Evolutionary conservation across 2,888 invertebrate genomes (phyloP).

Genomic region (Lamellibrachia columna): DNA sequence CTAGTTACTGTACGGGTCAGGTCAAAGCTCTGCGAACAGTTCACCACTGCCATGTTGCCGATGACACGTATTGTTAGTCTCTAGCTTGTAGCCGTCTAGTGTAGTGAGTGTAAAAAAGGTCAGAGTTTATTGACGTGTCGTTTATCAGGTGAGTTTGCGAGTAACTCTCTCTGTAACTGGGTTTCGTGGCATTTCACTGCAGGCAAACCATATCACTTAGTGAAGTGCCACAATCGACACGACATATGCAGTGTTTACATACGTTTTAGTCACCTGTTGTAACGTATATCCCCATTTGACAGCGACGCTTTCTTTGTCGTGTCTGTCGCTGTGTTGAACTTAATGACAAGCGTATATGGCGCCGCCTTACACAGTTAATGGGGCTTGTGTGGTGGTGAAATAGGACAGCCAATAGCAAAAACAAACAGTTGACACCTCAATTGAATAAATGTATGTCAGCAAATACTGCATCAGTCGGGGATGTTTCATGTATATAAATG

Average conservation of each 20-base stretch:
- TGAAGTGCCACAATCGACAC: not conserved
- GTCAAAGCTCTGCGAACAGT: not conserved
- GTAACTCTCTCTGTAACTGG: not conserved
- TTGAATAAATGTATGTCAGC: no score
- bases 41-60: not conserved
- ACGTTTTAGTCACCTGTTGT: not conserved
- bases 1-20: not conserved
- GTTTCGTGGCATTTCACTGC: not conserved
- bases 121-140: not conserved
- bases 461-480: no score
- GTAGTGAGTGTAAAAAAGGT: not conserved
- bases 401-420: no score
- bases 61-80: not conserved
- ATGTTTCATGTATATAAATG: no score
- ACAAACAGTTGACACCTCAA: no score
- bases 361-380: not conserved
- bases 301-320: not conserved
- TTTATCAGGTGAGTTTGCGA: not conserved
- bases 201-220: not conserved
- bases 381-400: not conserved
- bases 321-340: not conserved
- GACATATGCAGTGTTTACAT: not conserved
- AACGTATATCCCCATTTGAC: not conserved
- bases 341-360: not conserved
- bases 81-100: not conserved